These are phyloP conservation scores for Oreamnos americanus DNA, from an alignment of 2,113 vertebrate genomes.

Conservation along the genomic window DNA sequence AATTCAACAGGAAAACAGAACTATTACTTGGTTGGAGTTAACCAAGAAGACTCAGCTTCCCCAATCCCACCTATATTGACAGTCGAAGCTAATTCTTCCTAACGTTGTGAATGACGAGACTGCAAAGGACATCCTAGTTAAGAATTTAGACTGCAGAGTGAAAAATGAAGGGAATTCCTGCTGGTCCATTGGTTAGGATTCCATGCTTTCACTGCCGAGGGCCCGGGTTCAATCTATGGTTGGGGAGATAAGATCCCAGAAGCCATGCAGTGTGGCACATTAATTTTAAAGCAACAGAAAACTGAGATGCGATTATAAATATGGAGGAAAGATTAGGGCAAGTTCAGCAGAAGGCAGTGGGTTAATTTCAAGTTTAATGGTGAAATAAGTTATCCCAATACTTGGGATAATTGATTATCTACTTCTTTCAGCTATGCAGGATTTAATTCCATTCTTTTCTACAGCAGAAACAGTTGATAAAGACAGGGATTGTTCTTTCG, in stretches of 20 bases:
- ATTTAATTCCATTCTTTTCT: conserved; percentile 17
- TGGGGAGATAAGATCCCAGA: background rate
- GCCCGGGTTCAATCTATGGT: background rate
- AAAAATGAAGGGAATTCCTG: background rate
- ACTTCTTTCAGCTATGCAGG: background rate
- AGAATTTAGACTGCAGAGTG: background rate
- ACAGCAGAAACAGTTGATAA: background rate
- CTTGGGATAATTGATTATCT: background rate
- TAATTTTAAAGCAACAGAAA: background rate
- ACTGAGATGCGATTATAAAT: background rate
- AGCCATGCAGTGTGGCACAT: background rate
- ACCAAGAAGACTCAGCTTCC: background rate
- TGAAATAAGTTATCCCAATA: background rate
- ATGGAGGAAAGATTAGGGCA: background rate
- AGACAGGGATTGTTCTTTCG: background rate
- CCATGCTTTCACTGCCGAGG: background rate
- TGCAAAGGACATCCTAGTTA: background rate
- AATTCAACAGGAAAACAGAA: background rate
- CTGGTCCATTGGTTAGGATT: background rate
- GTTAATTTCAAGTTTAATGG: background rate
- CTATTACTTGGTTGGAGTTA: background rate
- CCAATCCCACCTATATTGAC: background rate
- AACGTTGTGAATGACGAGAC: background rate
- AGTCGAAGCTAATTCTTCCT: background rate
- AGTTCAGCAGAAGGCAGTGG: background rate